Evolutionary conservation across 64 coral and sea anemone species (phyloP), one percentile per base, ranked within the genome.

Genomic region (Montipora cactus): DNA sequence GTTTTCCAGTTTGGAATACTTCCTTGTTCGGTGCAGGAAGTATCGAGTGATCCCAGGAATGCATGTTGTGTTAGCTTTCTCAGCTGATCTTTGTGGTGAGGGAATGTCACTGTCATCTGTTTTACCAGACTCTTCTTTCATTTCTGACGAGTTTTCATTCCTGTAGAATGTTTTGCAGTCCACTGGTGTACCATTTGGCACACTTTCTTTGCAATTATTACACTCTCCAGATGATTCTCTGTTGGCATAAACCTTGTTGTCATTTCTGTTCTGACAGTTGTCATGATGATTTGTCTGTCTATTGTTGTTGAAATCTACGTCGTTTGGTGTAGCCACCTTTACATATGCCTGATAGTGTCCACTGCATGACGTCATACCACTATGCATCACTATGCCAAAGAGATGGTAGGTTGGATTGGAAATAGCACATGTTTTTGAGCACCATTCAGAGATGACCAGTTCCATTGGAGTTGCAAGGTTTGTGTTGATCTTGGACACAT

Each of bases 331-430:
- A n/a, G 79, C 74, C 52, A 95, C 81, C 79, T 93, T 94, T 12
- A 99, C 92, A 90, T 99, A 99, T 28, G 95, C 91, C 78, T 96
- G 83, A 77, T 99, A 99, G 80, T 99, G 98, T 5, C 98, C 98
- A 87, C 98, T 99, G 47, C 98, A 96, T 9, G 98, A 99, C 1
- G 98, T 96, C 98, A 99, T 96, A 23, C 98, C 98, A 93, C 92
- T 96, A 58, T 99, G 98, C 89, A 96, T 94, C 19, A 99, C 98
- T 87, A 99, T 94, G 28, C 98, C 98, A 92, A 99, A 99, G 80
- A 99, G 70, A 46, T 94, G 79, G 49, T 96, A 99, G 1, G 74
- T 90, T 19, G 81, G 93, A 47, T 87, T 75, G 23, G 82, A 48
- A 0, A 47, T 19, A 0, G 67, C 44, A 55, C 90, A 91, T 46